A percentile compares a stretch with the other conserved stretches of the same genome.
Conservation (phyloP, 2,113 vertebrate species). For the Orcinus orca region DNA sequence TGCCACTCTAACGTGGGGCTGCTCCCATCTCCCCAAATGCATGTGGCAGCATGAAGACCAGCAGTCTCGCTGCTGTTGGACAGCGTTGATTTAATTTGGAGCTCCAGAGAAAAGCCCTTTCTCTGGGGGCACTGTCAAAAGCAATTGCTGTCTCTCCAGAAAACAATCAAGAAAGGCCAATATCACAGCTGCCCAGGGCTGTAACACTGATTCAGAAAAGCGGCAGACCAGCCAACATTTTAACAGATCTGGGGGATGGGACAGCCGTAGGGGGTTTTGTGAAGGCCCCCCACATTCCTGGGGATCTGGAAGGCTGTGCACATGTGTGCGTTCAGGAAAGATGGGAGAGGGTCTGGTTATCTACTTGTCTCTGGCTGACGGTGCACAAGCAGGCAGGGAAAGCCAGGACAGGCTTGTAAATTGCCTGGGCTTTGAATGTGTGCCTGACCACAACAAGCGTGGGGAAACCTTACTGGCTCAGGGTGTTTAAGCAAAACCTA, state of each 20-base stretch:
- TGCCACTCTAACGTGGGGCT: rapidly evolving
- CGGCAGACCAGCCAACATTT: not conserved
- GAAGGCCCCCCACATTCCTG: not conserved
- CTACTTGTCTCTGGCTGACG: not conserved
- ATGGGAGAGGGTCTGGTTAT: rapidly evolving
- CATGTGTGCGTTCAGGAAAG: rapidly evolving
- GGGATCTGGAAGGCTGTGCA: not conserved
- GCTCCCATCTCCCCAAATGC: rapidly evolving
- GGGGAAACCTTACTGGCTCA: not conserved
- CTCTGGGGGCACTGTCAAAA: not conserved
- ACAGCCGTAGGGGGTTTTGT: not conserved
- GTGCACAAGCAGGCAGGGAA: rapidly evolving
- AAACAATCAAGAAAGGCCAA: slow-evolving; percentile 14
- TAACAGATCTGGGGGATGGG: not conserved
- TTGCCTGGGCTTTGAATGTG: not conserved
- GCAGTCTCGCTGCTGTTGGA: not conserved
- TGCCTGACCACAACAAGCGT: rapidly evolving
- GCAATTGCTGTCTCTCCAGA: not conserved
- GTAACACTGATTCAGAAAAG: not conserved
- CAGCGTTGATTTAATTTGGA: slow-evolving; percentile 34
- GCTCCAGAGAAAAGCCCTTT: not conserved
- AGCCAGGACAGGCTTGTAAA: rapidly evolving
- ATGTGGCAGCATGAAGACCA: not conserved
- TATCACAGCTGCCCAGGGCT: not conserved
- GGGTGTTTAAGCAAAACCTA: not conserved